A percentile compares a stretch with the other conserved stretches of the same genome.
Evolutionary conservation across 2,888 invertebrate genomes (phyloP).

Genomic region (Baccha elongata): DNA sequence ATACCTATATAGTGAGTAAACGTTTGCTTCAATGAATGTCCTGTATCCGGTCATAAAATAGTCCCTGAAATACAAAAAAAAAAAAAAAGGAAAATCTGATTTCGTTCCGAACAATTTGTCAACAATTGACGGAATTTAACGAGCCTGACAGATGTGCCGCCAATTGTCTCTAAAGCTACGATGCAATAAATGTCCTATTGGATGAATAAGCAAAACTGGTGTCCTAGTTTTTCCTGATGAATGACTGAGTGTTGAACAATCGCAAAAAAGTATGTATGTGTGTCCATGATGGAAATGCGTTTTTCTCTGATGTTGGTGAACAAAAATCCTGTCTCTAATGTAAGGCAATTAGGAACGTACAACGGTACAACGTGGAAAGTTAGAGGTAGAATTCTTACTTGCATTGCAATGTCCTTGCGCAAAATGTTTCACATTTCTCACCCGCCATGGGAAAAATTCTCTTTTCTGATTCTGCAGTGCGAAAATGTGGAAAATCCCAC

Average conservation of each 20-base stretch:
- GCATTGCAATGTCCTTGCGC: conserved; percentile 38
- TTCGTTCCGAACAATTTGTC: conserved; percentile 65
- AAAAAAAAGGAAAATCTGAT: conserved; percentile 20
- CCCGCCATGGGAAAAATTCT: conserved; percentile 29
- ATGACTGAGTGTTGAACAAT: conserved; percentile 42
- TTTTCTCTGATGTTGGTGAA: conserved; percentile 6
- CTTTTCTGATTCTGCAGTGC: conserved; percentile 32
- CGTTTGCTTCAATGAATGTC: conserved; percentile 23
- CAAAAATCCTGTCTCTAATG: conserved; percentile 50
- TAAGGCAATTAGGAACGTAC: conserved; percentile 56
- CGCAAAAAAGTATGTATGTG: conserved; percentile 23
- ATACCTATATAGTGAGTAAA: conserved; percentile 1
- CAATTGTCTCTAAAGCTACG: conserved; percentile 50
- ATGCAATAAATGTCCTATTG: conserved; percentile 50
- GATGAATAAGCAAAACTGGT: conserved; percentile 35
- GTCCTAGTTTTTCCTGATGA: conserved; percentile 35
- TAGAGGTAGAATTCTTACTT: conserved; percentile 13
- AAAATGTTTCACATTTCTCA: conserved; percentile 23
- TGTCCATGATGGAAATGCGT: conserved; percentile 53
- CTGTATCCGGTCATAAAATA: conserved; percentile 55
- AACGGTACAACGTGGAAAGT: conserved; percentile 24
- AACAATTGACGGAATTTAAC: conserved; percentile 63
- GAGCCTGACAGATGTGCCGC: conserved; percentile 63
- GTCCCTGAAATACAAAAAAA: background rate
- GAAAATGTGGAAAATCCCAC: conserved; percentile 49